These are phyloP conservation scores for Onychomys torridus DNA, from an alignment of 2,797 vertebrate species.

Conservation along the genomic window DNA sequence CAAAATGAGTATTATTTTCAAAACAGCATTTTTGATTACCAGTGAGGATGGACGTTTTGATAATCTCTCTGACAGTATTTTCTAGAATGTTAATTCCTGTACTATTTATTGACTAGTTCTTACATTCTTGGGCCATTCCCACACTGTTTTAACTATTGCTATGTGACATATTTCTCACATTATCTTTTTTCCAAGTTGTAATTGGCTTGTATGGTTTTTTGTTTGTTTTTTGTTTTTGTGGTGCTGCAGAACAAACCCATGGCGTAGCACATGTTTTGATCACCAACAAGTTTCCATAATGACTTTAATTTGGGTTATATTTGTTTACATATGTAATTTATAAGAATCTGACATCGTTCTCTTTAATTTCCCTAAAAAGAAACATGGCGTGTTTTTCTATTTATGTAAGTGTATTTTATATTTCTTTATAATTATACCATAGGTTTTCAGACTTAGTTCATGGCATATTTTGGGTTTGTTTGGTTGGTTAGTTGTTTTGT, in stretches of 20 bases:
- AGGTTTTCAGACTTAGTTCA: conserved; percentile 28
- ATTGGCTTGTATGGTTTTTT: not conserved
- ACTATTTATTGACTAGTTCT: conserved; percentile 62
- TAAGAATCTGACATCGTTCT: conserved; percentile 16
- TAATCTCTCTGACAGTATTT: conserved; percentile 59
- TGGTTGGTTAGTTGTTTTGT: not conserved
- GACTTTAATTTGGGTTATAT: conserved; percentile 39
- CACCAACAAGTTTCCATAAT: conserved; percentile 2
- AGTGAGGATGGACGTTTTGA: conserved; percentile 69
- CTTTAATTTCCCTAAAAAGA: conserved; percentile 43
- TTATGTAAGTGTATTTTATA: conserved; percentile 16
- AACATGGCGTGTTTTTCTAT: conserved; percentile 3
- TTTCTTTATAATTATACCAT: conserved; percentile 25
- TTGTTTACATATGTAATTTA: conserved; percentile 49
- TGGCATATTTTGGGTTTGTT: not conserved
- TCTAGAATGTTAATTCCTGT: conserved; percentile 57
- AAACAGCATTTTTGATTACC: conserved; percentile 54
- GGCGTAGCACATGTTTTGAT: not conserved
- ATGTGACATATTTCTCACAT: not conserved
- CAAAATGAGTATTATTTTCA: not conserved
- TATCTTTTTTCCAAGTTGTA: not conserved
- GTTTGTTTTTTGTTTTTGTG: not conserved
- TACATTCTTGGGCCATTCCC: conserved; percentile 39
- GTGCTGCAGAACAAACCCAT: not conserved
- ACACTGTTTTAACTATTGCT: conserved; percentile 50